These are phyloP conservation scores for Drosophila picticornis DNA, from an alignment of 2,888 invertebrate genomes.

Conservation along the genomic window DNA sequence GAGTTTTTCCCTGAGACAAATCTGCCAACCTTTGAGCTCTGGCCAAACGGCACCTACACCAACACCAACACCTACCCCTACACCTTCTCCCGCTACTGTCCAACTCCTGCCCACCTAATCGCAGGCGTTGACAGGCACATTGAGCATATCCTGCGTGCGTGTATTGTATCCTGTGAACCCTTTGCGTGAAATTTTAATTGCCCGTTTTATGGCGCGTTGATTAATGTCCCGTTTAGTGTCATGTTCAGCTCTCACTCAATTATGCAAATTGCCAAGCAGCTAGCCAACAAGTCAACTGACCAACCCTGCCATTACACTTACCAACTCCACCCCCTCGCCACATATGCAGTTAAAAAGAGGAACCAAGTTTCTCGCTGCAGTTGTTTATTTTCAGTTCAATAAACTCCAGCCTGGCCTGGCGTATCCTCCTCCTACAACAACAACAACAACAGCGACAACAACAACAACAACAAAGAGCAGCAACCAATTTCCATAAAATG, in stretches of 20 bases:
- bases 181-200: constrained; percentile 40
- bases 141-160: constrained; percentile 9
- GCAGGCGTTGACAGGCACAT: constrained; percentile 22
- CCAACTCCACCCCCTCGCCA: neutral
- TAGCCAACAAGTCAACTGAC: neutral
- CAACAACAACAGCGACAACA: constrained; percentile 18
- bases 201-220: constrained; percentile 12
- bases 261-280: constrained; percentile 40
- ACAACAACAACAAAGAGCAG: constrained; percentile 14
- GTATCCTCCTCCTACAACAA: constrained; percentile 46
- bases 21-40: constrained; percentile 40
- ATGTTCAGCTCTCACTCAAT: constrained; percentile 56
- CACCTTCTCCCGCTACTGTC: neutral
- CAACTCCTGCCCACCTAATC: constrained; percentile 15
- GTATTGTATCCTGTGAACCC: constrained; percentile 17
- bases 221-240: constrained; percentile 43
- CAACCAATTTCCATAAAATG: constrained; percentile 50
- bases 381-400: constrained; percentile 53
- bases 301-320: constrained; percentile 7
- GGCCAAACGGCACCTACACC: constrained; percentile 5
- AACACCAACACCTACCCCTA: neutral
- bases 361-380: constrained; percentile 46
- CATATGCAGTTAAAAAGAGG: constrained; percentile 1
- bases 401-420: constrained; percentile 43
- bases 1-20: constrained; percentile 44